Evolutionary conservation across 2,888 invertebrate species (phyloP), one percentile per base, ranked within the genome.

Genomic region (Xylota sylvarum): DNA sequence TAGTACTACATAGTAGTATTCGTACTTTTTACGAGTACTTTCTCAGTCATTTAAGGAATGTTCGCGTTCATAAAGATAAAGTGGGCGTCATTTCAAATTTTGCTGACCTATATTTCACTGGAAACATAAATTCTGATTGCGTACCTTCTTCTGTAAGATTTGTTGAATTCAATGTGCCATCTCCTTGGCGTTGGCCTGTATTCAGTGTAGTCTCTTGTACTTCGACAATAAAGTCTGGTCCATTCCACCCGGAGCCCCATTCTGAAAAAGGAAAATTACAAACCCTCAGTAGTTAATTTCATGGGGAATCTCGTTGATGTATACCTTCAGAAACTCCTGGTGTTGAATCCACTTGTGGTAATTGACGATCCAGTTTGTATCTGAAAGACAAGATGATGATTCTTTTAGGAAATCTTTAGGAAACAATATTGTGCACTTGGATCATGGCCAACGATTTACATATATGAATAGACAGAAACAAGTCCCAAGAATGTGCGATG

Each of bases 161-260:
- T 80, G 88, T 88, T 73, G 87, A 76, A 78, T 85, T 85, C 67
- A 80, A 69, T 80, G 82, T 86, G 73, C 85, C 74, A 79, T 89
- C 88, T 82, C 90, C 91, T 60, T 88, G 90, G 65, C 70, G 85
- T 52, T 90, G 90, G 88, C 90, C 92, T 77, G 90, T 89, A 70
- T 89, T 89, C 62, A 90, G 88, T 17, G 90, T 89, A 58, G 92
- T 91, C 89, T 92, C 91, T 84, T 92, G 92, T 88, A 92, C 91
- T 90, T 92, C 92, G 65, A 92, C 92, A 60, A 92, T 90, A 84
- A 92, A 92, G 86, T 91, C 91, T 84, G 92, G 90, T 81, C 92
- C 91, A 67, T 89, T 89, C 92, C 91, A 91, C 67, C 92, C 92
- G 69, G 92, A 91, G 88, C 92, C 92, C 92, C 92, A 92, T 92